Evolutionary conservation across 2,113 vertebrate species (phyloP), one percentile per base, ranked within the genome.

Genomic region (Rallus limicola): DNA sequence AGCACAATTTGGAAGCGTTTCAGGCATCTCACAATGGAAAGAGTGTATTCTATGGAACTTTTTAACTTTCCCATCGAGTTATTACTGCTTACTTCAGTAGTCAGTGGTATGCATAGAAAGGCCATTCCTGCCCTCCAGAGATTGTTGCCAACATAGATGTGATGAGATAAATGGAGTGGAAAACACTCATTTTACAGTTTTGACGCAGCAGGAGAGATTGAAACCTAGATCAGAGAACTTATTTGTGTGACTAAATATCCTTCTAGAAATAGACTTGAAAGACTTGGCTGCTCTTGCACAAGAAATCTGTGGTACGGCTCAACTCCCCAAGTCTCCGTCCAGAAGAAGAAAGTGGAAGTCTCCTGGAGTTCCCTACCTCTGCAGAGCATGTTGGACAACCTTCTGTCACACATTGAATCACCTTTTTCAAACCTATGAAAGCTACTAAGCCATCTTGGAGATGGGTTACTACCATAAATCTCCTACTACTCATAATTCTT

Each of bases 21-120:
- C 95, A 91, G 77, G 72, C 74, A 11, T 60, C 28, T 92, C 70
- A 95, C 91, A 96, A 90, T 95, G n/a, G 40, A 86, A 93, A 80
- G 71, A 94, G 71, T 79, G 14, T 55, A 69, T 83, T 93, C 75
- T 82, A 20, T 94, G 71, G 74, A 65, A 82, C 59, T 94, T 72
- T 58, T 58, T 90, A 82, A 67, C 36, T 86, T 93, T 91, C 72
- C 88, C 88, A 80, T 86, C 0, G 1, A 93, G 81, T 67, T 86
- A 16, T 88, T 93, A 65, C 74, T 93, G 56, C 85, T 93, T 80
- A 88, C 46, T 94, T 74, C 82, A 80, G 87, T 79, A 97, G 93
- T 62, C 62, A 76, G 53, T 60, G 90, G 44, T 21, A 86, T 10
- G 56, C 38, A 3, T 25, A 81, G 60, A 92, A 95, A 60, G 78